These are phyloP conservation scores for Colaptes auratus DNA, from an alignment of 2,113 vertebrate species.

Conservation along the genomic window DNA sequence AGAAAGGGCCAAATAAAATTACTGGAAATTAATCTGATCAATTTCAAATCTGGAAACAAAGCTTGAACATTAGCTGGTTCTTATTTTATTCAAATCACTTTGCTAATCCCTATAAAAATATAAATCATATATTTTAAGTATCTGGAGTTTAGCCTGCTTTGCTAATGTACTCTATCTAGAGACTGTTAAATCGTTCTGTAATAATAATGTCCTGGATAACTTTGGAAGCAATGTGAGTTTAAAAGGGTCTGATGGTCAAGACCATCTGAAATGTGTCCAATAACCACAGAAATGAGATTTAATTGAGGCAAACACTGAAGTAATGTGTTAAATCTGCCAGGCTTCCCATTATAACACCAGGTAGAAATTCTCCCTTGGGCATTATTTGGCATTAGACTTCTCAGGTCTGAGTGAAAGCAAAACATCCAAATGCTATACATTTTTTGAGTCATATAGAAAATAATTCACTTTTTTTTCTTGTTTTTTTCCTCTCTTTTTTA, in stretches of 20 bases:
- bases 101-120: not conserved
- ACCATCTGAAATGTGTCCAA: slow-evolving; percentile 66
- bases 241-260: slow-evolving; percentile 43
- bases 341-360: slow-evolving; percentile 48
- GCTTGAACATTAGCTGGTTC: not conserved
- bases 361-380: slow-evolving; percentile 31
- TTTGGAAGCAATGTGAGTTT: slow-evolving; percentile 52
- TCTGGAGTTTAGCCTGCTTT: slow-evolving; percentile 16
- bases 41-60: slow-evolving; percentile 3
- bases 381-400: slow-evolving; percentile 25
- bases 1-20: not conserved
- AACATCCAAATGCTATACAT: slow-evolving; percentile 23
- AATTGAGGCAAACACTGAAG: slow-evolving; percentile 57
- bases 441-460: slow-evolving; percentile 15
- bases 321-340: slow-evolving; percentile 53
- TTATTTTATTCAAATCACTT: not conserved
- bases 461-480: not conserved
- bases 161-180: slow-evolving; percentile 17
- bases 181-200: slow-evolving; percentile 28
- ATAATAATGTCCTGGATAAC: slow-evolving; percentile 23
- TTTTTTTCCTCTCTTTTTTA: no score
- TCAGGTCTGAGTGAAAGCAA: slow-evolving; percentile 44
- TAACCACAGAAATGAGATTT: slow-evolving; percentile 54
- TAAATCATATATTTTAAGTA: not conserved
- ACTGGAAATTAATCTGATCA: not conserved